Percentiles rank a stretch among this genome's conserved stretches.
Conservation (phyloP, 2,797 vertebrate species). For the Sebastolobus altivelis region DNA sequence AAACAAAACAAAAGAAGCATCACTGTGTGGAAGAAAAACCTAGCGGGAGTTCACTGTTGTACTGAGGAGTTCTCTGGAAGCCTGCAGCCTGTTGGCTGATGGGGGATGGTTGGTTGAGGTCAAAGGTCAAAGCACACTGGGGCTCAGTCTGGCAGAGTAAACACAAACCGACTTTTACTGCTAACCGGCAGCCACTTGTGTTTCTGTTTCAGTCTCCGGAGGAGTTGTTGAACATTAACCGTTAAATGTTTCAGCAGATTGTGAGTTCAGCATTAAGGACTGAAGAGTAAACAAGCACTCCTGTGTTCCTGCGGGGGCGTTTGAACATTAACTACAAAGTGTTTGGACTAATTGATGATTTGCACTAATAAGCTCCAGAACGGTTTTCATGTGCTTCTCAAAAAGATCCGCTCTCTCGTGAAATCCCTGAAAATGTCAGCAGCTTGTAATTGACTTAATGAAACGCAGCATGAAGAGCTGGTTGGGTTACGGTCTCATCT, state of each 20-base stretch:
- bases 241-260: slow-evolving; percentile 48
- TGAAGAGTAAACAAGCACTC: slow-evolving; percentile 58
- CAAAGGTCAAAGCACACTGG: slow-evolving; percentile 67
- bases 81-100: slow-evolving; percentile 24
- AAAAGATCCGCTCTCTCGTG: neutral
- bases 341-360: slow-evolving; percentile 48
- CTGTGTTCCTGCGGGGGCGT: neutral
- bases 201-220: slow-evolving; percentile 28
- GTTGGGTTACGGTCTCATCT: slow-evolving; percentile 14
- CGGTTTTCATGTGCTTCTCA: slow-evolving; percentile 1
- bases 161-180: slow-evolving; percentile 54
- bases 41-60: slow-evolving; percentile 32
- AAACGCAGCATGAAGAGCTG: slow-evolving; percentile 23
- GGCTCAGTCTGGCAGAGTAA: slow-evolving; percentile 50
- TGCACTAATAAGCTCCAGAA: slow-evolving; percentile 34
- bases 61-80: slow-evolving; percentile 37
- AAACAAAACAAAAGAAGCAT: neutral
- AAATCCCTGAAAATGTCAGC: slow-evolving; percentile 43
- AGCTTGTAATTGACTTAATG: slow-evolving; percentile 45
- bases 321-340: slow-evolving; percentile 42
- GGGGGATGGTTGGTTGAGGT: slow-evolving; percentile 51
- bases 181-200: slow-evolving; percentile 17
- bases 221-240: slow-evolving; percentile 37
- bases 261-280: slow-evolving; percentile 19
- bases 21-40: neutral